Percentiles rank a stretch among this genome's conserved stretches.
Conservation (phyloP, 2,797 vertebrate species). For the Nothura maculosa region DNA sequence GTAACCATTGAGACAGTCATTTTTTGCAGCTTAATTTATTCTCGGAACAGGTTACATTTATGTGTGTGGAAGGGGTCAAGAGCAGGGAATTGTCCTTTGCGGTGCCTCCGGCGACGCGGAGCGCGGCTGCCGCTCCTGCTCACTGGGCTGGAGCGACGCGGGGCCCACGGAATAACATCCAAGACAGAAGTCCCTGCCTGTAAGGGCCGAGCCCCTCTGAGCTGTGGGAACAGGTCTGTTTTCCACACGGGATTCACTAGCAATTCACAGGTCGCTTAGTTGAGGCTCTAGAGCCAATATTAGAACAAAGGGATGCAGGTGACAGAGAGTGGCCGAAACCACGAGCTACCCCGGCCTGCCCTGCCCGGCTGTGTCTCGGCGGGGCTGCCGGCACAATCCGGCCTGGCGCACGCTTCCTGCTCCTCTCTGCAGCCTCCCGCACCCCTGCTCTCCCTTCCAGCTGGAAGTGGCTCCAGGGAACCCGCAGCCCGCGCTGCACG, state of each 20-base stretch:
- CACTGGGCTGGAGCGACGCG: too few species aligned
- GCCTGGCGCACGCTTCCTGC: too few species aligned
- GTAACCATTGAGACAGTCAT: slow-evolving; percentile 70
- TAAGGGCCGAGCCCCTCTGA: neutral
- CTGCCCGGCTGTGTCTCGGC: neutral
- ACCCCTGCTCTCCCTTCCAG: neutral
- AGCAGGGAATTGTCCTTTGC: slow-evolving; percentile 79
- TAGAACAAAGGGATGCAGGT: neutral
- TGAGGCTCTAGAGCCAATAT: neutral
- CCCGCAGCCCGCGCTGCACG: slow-evolving; percentile 33
- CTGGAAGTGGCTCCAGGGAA: slow-evolving; percentile 40
- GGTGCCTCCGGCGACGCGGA: slow-evolving; percentile 24
- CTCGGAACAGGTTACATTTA: slow-evolving; percentile 94
- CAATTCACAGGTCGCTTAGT: neutral
- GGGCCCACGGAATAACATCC: neutral
- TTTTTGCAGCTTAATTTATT: slow-evolving; percentile 90
- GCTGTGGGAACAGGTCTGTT: neutral
- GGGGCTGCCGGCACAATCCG: neutral
- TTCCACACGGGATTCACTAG: neutral
- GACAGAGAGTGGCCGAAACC: neutral
- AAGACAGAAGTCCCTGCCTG: neutral
- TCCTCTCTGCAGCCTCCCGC: too few species aligned
- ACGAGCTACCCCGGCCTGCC: neutral
- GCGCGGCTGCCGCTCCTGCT: neutral
- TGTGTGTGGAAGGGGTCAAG: slow-evolving; percentile 86